These are phyloP conservation scores for Mactra quadrangularis DNA, from an alignment of 1,140 invertebrate genomes.

Conservation along the genomic window DNA sequence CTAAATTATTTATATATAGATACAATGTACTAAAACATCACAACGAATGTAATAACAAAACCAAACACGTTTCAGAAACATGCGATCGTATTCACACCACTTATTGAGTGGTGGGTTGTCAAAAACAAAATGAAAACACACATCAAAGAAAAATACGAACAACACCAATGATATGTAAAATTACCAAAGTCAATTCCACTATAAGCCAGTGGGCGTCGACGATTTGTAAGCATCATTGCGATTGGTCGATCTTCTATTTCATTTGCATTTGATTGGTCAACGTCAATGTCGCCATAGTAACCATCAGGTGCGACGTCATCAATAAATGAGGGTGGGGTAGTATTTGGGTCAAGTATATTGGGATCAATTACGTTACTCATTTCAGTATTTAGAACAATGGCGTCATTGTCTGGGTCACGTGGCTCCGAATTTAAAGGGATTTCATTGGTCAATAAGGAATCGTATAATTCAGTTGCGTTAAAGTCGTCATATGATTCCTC, in stretches of 20 bases:
- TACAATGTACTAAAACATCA: too few species aligned
- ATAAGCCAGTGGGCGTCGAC: constrained; percentile 7
- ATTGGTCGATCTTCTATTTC: background rate
- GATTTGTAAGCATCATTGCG: constrained; percentile 30
- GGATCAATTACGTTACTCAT: background rate
- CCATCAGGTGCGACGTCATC: background rate
- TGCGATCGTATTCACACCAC: too few species aligned
- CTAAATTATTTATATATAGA: too few species aligned
- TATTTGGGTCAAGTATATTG: constrained; percentile 4
- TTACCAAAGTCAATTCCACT: constrained; percentile 28
- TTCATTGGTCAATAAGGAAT: constrained; percentile 19
- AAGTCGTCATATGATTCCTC: background rate
- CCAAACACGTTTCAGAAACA: too few species aligned
- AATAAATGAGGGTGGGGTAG: background rate
- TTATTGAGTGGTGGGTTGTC: too few species aligned
- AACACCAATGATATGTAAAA: constrained; percentile 5
- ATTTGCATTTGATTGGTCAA: too few species aligned
- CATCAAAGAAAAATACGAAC: background rate
- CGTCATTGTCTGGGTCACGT: too few species aligned
- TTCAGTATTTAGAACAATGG: too few species aligned
- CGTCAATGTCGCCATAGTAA: background rate
- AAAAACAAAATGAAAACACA: too few species aligned
- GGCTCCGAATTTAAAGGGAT: background rate
- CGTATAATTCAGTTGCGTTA: background rate
- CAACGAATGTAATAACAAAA: too few species aligned